These are phyloP conservation scores for Tetropium fuscum DNA, from an alignment of 2,888 invertebrate genomes.

Conservation along the genomic window DNA sequence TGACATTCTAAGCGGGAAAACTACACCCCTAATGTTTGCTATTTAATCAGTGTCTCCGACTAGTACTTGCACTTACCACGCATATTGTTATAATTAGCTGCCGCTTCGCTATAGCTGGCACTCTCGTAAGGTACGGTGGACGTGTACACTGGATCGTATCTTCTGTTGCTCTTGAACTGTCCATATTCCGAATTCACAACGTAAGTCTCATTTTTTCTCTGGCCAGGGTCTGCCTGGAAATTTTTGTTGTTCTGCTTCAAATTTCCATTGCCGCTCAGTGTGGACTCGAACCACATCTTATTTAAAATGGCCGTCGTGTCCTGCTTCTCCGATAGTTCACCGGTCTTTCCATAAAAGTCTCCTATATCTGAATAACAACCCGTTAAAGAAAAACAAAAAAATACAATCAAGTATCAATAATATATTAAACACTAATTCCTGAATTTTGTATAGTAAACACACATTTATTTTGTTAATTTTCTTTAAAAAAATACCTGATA, in stretches of 20 bases:
- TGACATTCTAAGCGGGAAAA: too few species aligned
- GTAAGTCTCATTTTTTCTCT: conserved; percentile 42
- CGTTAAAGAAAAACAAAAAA: conserved; percentile 3
- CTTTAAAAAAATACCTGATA: too few species aligned
- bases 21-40: too few species aligned
- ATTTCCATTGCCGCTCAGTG: conserved; percentile 43
- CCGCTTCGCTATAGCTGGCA: conserved; percentile 33
- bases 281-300: conserved; percentile 69
- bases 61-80: conserved; percentile 25
- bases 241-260: conserved; percentile 48
- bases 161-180: conserved; percentile 55
- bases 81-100: conserved; percentile 24
- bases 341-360: conserved; percentile 45
- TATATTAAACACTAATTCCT: too few species aligned
- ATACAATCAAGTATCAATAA: too few species aligned
- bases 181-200: conserved; percentile 54
- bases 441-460: too few species aligned
- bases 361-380: conserved; percentile 45
- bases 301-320: conserved; percentile 65
- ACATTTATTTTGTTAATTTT: too few species aligned
- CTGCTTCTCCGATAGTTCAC: conserved; percentile 43
- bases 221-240: conserved; percentile 26
- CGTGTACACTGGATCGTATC: conserved; percentile 56
- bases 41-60: too few species aligned
- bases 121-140: conserved; percentile 40